Evolutionary conservation across 2,113 vertebrate species (phyloP), one percentile per base, ranked within the genome.

Genomic region (Cheirogaleus medius): DNA sequence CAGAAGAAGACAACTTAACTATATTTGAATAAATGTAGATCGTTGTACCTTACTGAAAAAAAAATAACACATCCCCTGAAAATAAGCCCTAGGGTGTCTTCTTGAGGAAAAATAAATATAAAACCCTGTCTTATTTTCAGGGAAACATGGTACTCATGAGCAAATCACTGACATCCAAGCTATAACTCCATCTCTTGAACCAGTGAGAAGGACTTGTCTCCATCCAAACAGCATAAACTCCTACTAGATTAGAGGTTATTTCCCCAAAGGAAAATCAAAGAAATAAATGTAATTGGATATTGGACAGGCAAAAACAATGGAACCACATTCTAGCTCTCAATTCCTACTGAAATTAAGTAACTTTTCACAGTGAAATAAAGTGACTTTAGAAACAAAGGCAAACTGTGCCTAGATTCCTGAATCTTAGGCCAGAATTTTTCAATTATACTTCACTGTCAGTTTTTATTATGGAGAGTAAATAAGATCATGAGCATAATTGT

Each of bases 391-490:
- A 97, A 60, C 11, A 64, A 96, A 96, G 32, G 39, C 84, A 87
- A 83, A 68, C 63, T 74, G 25, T 3, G 17, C 37, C 52, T 78
- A 54, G 42, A 77, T 89, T 49, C 6, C 18, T 90, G 37, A 42
- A 8, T 78, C 23, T 23, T 60, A 39, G 4, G 27, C 68, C n/a
- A 94, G 34, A 93, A 37, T 58, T 54, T 88, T 94, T 93, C 54
- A 90, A 8, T 29, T 91, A 34, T 42, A 78, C 7, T 89, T 95
- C 60, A 87, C 15, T 78, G 32, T 56, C 66, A 91, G 44, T 54
- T 93, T 97, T 85, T 89, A 87, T 95, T 90, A 92, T 56, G 39
- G 29, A 88, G 8, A 91, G 4, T 63, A 96, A 77, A 86, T 86
- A 93, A 90, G 77, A 89, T 71, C 49, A 42, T 60, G 39, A 83